Evolutionary conservation across 2,113 vertebrate genomes (phyloP).

Genomic region (Clarias batrachus): DNA sequence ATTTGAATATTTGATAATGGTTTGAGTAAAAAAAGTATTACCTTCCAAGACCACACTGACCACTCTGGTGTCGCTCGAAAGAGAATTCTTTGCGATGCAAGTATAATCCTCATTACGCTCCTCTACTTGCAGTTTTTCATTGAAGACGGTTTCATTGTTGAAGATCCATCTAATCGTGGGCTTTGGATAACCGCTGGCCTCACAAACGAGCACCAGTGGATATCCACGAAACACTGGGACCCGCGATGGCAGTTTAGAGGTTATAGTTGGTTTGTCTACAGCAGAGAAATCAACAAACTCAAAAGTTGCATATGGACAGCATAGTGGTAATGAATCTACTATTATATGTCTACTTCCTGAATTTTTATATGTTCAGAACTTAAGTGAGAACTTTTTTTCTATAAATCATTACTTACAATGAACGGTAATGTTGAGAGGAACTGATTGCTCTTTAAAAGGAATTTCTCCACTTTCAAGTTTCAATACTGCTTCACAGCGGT

Average conservation of each 20-base stretch:
- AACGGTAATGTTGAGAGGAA: slow-evolving; percentile 57
- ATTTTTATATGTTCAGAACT: background rate
- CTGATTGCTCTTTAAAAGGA: background rate
- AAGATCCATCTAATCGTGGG: slow-evolving; percentile 63
- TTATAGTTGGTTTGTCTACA: slow-evolving; percentile 65
- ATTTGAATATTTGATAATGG: background rate
- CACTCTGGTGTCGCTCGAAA: background rate
- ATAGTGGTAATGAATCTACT: background rate
- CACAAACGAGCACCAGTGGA: slow-evolving; percentile 60
- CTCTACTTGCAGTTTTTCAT: slow-evolving; percentile 24
- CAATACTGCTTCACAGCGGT: slow-evolving; percentile 67
- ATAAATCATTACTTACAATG: slow-evolving; percentile 39
- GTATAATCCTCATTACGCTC: slow-evolving; percentile 46
- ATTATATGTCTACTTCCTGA: background rate
- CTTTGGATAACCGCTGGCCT: slow-evolving; percentile 65
- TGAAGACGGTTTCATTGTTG: background rate
- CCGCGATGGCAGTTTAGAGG: slow-evolving; percentile 51
- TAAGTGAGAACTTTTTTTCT: background rate
- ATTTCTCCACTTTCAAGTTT: slow-evolving; percentile 47
- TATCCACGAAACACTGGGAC: slow-evolving; percentile 68
- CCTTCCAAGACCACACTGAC: slow-evolving; percentile 68
- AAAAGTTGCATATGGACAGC: background rate
- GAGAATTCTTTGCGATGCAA: slow-evolving; percentile 62
- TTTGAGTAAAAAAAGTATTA: slow-evolving; percentile 45
- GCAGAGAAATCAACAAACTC: background rate